Conservation (phyloP, 2,113 vertebrate genomes). For the Catharus fuscescens region DNA sequence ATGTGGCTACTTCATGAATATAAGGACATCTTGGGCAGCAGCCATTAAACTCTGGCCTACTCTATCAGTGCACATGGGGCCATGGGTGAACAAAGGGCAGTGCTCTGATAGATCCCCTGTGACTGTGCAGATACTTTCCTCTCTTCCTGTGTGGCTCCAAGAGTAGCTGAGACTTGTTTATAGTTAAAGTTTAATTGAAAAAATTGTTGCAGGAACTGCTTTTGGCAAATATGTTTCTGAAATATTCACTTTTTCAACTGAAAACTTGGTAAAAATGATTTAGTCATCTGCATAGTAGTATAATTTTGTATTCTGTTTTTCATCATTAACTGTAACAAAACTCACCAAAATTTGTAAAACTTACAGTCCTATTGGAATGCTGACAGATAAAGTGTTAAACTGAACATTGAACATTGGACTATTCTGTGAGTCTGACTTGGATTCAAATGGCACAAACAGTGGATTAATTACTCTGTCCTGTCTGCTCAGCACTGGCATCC, state of each 20-base stretch:
- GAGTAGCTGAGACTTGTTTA: background rate
- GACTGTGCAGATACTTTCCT: background rate
- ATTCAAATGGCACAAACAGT: background rate
- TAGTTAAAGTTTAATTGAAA: background rate
- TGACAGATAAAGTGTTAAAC: background rate
- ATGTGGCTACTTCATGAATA: background rate
- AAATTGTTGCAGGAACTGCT: background rate
- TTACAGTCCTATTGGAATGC: background rate
- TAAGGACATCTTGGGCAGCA: background rate
- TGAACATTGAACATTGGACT: background rate
- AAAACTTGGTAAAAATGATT: background rate
- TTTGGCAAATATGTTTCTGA: background rate
- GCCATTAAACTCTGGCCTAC: background rate
- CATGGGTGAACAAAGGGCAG: background rate
- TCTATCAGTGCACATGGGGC: accelerated
- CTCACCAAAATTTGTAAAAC: background rate
- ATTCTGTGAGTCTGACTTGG: background rate
- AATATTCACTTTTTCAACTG: background rate
- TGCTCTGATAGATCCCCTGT: background rate
- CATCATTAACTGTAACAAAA: background rate
- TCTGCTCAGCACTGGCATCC: background rate
- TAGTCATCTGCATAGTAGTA: background rate
- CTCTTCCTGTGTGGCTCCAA: background rate
- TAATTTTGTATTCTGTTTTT: background rate
- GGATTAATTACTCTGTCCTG: background rate